A percentile compares a stretch with the other conserved stretches of the same genome.
Conservation (phyloP, 1,140 invertebrate genomes). For the Apis laboriosa region DNA sequence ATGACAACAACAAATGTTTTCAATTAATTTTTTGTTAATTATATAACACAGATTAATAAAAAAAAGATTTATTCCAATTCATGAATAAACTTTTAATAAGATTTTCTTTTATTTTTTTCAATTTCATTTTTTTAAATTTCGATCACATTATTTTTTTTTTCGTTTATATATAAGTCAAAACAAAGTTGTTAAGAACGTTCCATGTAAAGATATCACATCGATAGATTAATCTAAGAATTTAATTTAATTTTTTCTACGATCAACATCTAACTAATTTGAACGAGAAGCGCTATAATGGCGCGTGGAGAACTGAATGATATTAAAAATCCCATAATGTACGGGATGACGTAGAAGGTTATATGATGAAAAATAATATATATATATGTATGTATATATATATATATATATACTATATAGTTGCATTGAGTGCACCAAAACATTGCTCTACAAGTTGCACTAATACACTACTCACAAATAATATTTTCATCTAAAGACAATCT, state of each 20-base stretch:
- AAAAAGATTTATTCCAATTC: too few species aligned
- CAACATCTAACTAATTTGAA: background rate
- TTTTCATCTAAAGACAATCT: slow-evolving; percentile 59
- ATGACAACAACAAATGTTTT: too few species aligned
- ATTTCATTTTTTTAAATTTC: too few species aligned
- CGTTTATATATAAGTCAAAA: too few species aligned
- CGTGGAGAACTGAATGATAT: background rate
- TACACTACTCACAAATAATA: slow-evolving; percentile 64
- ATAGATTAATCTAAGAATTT: too few species aligned
- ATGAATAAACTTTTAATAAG: too few species aligned
- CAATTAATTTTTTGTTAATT: too few species aligned
- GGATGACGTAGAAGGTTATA: slow-evolving; percentile 41
- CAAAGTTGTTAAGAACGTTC: too few species aligned
- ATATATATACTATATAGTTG: slow-evolving; percentile 52
- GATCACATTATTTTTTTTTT: too few species aligned
- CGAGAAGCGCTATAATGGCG: slow-evolving; percentile 31
- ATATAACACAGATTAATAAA: too few species aligned
- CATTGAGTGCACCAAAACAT: slow-evolving; percentile 63
- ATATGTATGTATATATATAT: slow-evolving; percentile 36
- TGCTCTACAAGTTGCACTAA: slow-evolving; percentile 67
- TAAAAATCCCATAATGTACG: slow-evolving; percentile 17
- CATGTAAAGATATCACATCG: too few species aligned
- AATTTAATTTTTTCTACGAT: background rate
- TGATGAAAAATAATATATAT: slow-evolving; percentile 16
- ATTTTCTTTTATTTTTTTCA: too few species aligned